phyloP scores from a whole-genome alignment of 2,888 invertebrate species.

The Orthosia gothica region DNA sequence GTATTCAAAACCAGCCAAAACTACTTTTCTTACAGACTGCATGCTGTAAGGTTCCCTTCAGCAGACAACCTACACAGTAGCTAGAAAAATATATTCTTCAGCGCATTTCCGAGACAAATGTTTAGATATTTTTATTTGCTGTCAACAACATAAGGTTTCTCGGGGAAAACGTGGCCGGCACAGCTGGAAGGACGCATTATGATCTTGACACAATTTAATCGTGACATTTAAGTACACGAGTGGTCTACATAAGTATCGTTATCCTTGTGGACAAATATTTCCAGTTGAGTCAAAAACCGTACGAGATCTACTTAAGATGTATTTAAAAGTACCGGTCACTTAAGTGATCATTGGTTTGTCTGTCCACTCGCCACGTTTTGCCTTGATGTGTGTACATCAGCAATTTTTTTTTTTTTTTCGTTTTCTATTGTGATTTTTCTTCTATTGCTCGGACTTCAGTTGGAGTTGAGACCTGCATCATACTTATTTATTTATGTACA shows the following conservation, averaged over 20 bases:
- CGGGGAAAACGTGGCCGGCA: conserved; percentile 18
- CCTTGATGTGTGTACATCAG: not conserved
- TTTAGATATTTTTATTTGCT: conserved; percentile 19
- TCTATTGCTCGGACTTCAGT: not conserved
- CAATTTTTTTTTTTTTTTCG: not conserved
- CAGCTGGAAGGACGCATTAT: conserved; percentile 28
- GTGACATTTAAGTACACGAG: conserved; percentile 31
- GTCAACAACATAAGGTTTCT: conserved; percentile 27
- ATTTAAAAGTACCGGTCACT: conserved; percentile 13
- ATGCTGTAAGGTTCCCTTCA: not conserved
- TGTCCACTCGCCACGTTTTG: conserved; percentile 12
- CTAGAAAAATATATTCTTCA: not conserved
- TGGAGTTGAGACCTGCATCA: no score
- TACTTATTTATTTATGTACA: no score
- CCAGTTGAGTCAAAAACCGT: conserved; percentile 15
- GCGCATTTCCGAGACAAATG: not conserved
- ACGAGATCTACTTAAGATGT: conserved; percentile 16
- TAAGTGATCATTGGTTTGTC: conserved; percentile 26
- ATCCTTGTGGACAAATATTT: conserved; percentile 21
- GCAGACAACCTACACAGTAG: not conserved
- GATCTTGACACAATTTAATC: conserved; percentile 34
- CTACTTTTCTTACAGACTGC: not conserved
- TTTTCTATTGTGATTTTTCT: not conserved
- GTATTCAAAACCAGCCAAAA: not conserved
- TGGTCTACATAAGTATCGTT: conserved; percentile 12